phyloP scores from a whole-genome alignment of 92 coral and sea anemone species.

The Palythoa grandis region DNA sequence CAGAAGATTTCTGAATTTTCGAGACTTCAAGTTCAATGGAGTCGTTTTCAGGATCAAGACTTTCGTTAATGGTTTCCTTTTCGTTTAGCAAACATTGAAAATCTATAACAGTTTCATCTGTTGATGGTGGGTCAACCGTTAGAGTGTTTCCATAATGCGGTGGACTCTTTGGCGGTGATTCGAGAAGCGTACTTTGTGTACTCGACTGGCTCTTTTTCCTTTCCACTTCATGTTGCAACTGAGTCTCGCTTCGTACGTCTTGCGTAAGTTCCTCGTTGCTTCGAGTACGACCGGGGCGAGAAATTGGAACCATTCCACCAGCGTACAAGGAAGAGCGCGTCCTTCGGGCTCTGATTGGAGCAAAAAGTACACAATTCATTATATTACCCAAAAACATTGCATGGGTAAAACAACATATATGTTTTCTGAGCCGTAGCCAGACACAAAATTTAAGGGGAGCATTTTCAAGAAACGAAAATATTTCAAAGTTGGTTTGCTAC shows the following conservation, averaged over 20 bases:
- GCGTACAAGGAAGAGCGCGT: slow-evolving; percentile 97
- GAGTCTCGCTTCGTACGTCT: slow-evolving; percentile 33
- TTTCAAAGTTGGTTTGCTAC: too few species aligned
- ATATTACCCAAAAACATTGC: background rate
- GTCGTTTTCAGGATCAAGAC: slow-evolving; percentile 49
- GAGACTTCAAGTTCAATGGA: slow-evolving; percentile 56
- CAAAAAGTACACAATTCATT: background rate
- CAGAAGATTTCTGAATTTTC: slow-evolving; percentile 47
- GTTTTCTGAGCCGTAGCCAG: too few species aligned
- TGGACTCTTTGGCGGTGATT: slow-evolving; percentile 93
- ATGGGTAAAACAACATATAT: too few species aligned
- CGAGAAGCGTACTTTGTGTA: slow-evolving; percentile 91
- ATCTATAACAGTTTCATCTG: slow-evolving; percentile 73
- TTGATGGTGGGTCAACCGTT: slow-evolving; percentile 78
- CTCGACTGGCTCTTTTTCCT: slow-evolving; percentile 93
- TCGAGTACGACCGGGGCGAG: slow-evolving; percentile 74
- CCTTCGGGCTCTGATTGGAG: slow-evolving; percentile 74
- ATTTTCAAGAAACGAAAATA: too few species aligned
- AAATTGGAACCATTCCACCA: slow-evolving; percentile 83
- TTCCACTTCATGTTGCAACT: slow-evolving; percentile 62
- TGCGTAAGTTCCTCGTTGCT: slow-evolving; percentile 76
- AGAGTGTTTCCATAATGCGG: slow-evolving; percentile 82
- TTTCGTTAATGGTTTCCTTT: background rate
- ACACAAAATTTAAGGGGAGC: too few species aligned
- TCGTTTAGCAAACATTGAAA: slow-evolving; percentile 59